phyloP scores from a whole-genome alignment of 2,797 vertebrate genomes.

The Sebastes vulpes region DNA sequence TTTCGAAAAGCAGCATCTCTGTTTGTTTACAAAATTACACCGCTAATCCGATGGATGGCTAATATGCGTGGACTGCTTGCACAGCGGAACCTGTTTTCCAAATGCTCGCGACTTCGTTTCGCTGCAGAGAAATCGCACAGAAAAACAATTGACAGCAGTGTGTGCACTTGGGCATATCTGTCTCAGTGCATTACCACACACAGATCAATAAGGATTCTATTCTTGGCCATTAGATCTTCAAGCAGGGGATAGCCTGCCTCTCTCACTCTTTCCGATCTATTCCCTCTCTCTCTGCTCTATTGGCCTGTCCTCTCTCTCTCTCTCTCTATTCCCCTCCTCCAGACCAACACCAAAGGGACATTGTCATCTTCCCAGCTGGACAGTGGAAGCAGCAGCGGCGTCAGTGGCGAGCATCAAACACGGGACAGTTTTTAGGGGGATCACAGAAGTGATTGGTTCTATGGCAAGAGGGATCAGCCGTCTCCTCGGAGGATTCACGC shows the following conservation, averaged over 20 bases:
- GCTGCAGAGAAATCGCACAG: slow-evolving; percentile 43
- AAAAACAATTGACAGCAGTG: slow-evolving; percentile 63
- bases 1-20: slow-evolving; percentile 19
- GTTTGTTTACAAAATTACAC: slow-evolving; percentile 34
- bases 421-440: slow-evolving; percentile 55
- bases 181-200: slow-evolving; percentile 78
- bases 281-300: slow-evolving; percentile 10
- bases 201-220: slow-evolving; percentile 82
- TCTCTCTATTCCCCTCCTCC: slow-evolving; percentile 29
- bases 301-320: slow-evolving; percentile 11
- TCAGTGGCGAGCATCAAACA: slow-evolving; percentile 60
- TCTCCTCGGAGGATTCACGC: slow-evolving; percentile 49
- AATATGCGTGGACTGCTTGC: slow-evolving; percentile 42
- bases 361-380: slow-evolving; percentile 63
- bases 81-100: slow-evolving; percentile 50
- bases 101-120: slow-evolving; percentile 43
- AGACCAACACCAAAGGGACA: slow-evolving; percentile 57
- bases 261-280: slow-evolving; percentile 35
- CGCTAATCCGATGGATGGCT: slow-evolving; percentile 27
- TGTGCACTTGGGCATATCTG: slow-evolving; percentile 61
- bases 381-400: slow-evolving; percentile 35
- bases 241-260: slow-evolving; percentile 66
- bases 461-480: slow-evolving; percentile 58
- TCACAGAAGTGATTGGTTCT: slow-evolving; percentile 69
- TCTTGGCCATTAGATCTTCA: slow-evolving; percentile 75